These are phyloP conservation scores for Hydractinia symbiolongicarpus DNA, from an alignment of 30 jellyfish, hydroid and myxozoan species.

Conservation along the genomic window DNA sequence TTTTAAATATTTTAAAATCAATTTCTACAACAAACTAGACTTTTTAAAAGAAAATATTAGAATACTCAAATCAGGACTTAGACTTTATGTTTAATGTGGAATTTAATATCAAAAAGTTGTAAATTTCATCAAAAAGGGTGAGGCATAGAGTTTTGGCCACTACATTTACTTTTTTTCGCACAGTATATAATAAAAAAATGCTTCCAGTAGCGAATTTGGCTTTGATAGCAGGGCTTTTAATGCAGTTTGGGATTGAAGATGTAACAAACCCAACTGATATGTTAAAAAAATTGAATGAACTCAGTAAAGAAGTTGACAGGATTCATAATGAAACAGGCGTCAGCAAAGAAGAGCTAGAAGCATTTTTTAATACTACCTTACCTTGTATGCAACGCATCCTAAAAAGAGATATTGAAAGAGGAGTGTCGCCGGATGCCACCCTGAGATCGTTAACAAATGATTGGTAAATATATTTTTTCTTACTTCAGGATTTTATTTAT, in stretches of 20 bases:
- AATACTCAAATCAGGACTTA: too few relatives aligned
- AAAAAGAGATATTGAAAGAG: background rate
- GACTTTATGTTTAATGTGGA: too few relatives aligned
- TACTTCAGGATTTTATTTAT: too few relatives aligned
- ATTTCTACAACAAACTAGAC: too few relatives aligned
- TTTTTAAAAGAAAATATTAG: too few relatives aligned
- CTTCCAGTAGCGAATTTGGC: background rate
- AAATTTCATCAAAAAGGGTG: too few relatives aligned
- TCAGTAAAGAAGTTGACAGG: background rate
- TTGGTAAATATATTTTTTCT: too few relatives aligned
- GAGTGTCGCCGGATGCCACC: background rate
- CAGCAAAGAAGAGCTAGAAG: background rate
- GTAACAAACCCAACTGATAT: background rate
- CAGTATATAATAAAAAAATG: background rate
- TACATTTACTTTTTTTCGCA: too few relatives aligned
- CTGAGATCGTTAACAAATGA: background rate
- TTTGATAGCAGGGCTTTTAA: background rate
- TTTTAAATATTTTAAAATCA: too few relatives aligned
- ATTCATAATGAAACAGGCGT: constrained; percentile 4
- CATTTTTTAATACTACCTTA: background rate
- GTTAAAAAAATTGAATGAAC: background rate
- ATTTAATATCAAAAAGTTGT: too few relatives aligned
- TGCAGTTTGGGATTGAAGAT: background rate
- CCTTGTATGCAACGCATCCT: background rate
- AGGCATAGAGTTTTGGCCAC: too few relatives aligned